A percentile compares a stretch with the other conserved stretches of the same genome.
These are phyloP conservation scores for Drosophila barbarae DNA, from an alignment of 2,888 invertebrate species.

Conservation along the genomic window DNA sequence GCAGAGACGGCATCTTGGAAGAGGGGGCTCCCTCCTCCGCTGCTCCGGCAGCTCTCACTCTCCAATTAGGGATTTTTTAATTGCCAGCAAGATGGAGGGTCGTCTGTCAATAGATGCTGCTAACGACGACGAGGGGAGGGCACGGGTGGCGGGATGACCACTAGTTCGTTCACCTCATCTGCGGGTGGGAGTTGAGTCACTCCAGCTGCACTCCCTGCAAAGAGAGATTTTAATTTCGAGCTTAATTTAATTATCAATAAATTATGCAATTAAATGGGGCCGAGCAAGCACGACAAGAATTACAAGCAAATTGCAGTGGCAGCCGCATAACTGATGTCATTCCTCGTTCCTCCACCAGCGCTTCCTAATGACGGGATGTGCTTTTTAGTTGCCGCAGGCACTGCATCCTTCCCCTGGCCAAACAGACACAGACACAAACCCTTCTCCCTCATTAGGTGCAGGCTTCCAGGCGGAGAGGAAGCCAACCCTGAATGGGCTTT, in stretches of 20 bases:
- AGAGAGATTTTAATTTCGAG: conserved; percentile 26
- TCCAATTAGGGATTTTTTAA: conserved; percentile 40
- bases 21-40: conserved; percentile 12
- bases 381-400: conserved; percentile 45
- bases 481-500: conserved; percentile 29
- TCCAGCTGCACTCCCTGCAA: conserved; percentile 25
- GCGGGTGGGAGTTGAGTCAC: conserved; percentile 46
- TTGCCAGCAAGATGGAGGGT: conserved; percentile 25
- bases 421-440: conserved; percentile 1
- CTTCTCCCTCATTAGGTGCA: conserved; percentile 16
- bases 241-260: conserved; percentile 70
- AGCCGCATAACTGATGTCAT: conserved; percentile 21
- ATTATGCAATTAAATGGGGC: conserved; percentile 65
- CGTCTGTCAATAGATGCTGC: conserved; percentile 22
- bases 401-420: conserved; percentile 16
- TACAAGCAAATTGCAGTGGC: conserved; percentile 30
- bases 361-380: conserved; percentile 58
- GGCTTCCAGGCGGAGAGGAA: conserved; percentile 1
- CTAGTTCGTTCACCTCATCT: conserved; percentile 55
- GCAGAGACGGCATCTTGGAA: conserved; percentile 84
- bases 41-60: conserved; percentile 3
- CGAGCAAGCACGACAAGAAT: conserved; percentile 16
- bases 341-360: conserved; percentile 3
- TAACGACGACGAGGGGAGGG: background rate
- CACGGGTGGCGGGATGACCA: conserved; percentile 11